Evolutionary conservation across 2,113 vertebrate species (phyloP).

Genomic region (Takifugu flavidus): DNA sequence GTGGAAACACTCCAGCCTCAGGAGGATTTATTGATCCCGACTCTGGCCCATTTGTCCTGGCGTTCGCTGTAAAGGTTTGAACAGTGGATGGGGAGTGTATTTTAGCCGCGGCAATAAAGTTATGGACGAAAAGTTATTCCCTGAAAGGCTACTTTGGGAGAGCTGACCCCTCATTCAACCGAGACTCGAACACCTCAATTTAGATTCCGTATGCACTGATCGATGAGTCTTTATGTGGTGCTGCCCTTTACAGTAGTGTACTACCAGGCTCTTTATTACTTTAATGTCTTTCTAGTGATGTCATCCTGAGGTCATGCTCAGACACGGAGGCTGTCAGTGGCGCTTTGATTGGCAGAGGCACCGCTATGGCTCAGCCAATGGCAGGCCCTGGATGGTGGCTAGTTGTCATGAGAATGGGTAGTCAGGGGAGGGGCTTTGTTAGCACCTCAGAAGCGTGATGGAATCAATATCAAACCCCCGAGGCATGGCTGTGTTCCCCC

Average conservation of each 20-base stretch:
- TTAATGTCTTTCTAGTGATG: conserved; percentile 69
- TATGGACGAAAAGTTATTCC: conserved; percentile 46
- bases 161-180: conserved; percentile 60
- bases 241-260: conserved; percentile 71
- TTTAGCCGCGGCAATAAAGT: conserved; percentile 39
- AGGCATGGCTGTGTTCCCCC: conserved; percentile 58
- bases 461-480: conserved; percentile 81
- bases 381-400: conserved; percentile 76
- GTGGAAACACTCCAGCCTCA: conserved; percentile 60
- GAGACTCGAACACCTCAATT: conserved; percentile 60
- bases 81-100: conserved; percentile 35
- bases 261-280: conserved; percentile 66
- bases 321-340: conserved; percentile 47
- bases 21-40: conserved; percentile 65
- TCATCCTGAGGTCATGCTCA: conserved; percentile 71
- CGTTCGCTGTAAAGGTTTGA: conserved; percentile 49
- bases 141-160: conserved; percentile 20
- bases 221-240: conserved; percentile 60
- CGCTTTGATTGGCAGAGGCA: conserved; percentile 77
- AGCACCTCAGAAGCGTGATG: conserved; percentile 79
- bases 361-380: conserved; percentile 69
- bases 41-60: conserved; percentile 43
- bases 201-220: conserved; percentile 52
- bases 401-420: conserved; percentile 83
- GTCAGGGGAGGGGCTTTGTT: conserved; percentile 82